Base-by-base conservation (phyloP, 2,113 vertebrate species). In the Tursiops truncatus region DNA sequence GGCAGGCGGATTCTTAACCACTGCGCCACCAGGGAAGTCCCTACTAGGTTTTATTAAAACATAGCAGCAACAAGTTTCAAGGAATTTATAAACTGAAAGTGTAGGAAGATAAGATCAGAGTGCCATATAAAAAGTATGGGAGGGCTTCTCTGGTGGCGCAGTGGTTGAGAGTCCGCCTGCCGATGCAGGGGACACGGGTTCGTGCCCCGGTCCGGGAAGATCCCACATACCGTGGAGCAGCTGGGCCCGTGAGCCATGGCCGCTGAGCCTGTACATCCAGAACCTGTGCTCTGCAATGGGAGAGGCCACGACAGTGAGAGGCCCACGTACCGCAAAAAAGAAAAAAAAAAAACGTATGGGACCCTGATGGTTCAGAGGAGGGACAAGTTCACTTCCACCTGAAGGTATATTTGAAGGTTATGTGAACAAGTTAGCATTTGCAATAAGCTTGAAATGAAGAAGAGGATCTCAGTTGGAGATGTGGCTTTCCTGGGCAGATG, bases 41-140 rank as follows among this genome's bases (percentile, higher is more conserved):
- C 6, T 38, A 68, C 11, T 67, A 85, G 65, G 12, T 89, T 41
- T 36, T 83, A 84, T 83, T 84, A 73, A 96, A 91, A 84, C 81
- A 92, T 21, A 91, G 33, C 6, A 81, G 53, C 36, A 91, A 92
- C 56, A 92, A 65, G 85, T 68, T 85, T 94, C 71, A 81, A 94
- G n/a, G 8, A 89, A 96, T 33, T 85, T 79, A 91, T 71, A 73
- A 89, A 80, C 18, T 62, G 47, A 79, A 44, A 83, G 28, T 8
- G 28, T 77, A 31, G 77, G 9, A 63, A 58, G 63, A 88, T 67
- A 44, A 80, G 76, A 93, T 67, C 6, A 60, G 15, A 73, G 31
- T 12, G 5, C 53, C 31, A 79, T 21, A 68, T 17, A 70, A 89
- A 90, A 56, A 31, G 67, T 33, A 67, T 81, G 58, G 58, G 41